Evolutionary conservation across 2,113 vertebrate species (phyloP).

Genomic region (Neotoma lepida): DNA sequence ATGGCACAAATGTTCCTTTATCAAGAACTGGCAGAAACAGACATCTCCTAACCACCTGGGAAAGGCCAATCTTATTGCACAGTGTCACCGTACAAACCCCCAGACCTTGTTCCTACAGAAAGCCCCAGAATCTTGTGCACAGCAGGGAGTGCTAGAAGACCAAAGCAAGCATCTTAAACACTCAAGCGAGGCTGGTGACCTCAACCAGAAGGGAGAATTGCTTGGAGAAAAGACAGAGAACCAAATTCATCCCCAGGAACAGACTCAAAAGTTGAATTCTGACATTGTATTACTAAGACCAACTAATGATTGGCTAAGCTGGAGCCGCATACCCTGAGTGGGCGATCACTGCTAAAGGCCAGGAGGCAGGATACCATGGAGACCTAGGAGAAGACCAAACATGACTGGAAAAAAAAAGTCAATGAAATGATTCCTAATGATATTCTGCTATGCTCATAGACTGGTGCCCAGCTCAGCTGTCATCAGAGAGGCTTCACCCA

Average conservation of each 20-base stretch:
- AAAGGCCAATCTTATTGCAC: not conserved
- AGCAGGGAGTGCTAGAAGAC: not conserved
- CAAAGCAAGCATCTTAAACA: not conserved
- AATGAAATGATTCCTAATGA: no score
- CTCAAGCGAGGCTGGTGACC: not conserved
- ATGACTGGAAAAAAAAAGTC: no score
- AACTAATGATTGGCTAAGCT: no score
- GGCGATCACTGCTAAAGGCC: no score
- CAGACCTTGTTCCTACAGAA: not conserved
- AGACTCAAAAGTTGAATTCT: not conserved
- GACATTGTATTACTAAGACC: not conserved
- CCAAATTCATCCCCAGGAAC: conserved; percentile 9
- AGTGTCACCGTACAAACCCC: not conserved
- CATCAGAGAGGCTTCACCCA: no score
- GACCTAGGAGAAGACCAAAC: no score
- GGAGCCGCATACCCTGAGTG: no score
- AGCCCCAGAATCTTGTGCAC: not conserved
- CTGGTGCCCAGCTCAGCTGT: no score
- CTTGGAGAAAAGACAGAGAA: not conserved
- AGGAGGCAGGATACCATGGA: no score
- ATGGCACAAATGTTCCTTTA: conserved; percentile 71
- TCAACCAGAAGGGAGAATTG: not conserved
- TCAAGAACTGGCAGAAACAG: not conserved
- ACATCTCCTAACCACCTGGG: not conserved
- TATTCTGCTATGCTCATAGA: no score